A percentile compares a stretch with the other conserved stretches of the same genome.
phyloP scores from a whole-genome alignment of 2,888 invertebrate genomes.

The Agrochola lota region DNA sequence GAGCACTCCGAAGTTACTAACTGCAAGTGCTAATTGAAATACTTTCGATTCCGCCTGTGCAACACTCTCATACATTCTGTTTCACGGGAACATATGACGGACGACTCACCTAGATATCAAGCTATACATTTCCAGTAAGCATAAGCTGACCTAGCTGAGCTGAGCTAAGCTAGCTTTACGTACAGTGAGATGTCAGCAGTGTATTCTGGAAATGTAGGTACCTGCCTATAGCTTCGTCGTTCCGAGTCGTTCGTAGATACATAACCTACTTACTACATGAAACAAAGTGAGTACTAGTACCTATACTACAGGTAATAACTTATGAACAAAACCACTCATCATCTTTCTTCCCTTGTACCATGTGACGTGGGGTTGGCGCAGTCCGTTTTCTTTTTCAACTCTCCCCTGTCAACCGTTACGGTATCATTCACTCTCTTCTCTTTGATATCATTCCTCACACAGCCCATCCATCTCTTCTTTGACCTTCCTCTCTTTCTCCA shows the following conservation, averaged over 20 bases:
- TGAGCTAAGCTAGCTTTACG: neutral
- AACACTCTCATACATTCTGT: neutral
- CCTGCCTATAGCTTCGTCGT: neutral
- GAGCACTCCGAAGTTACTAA: constrained; percentile 3
- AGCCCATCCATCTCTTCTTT: too few species aligned
- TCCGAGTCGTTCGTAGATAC: neutral
- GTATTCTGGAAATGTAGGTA: neutral
- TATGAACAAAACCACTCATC: neutral
- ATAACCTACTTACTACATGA: too few species aligned
- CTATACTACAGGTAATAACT: neutral
- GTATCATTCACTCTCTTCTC: too few species aligned
- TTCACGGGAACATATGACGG: neutral
- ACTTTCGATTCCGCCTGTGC: constrained; percentile 6
- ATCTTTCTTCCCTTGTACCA: too few species aligned
- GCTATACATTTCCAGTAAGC: neutral
- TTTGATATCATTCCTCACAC: too few species aligned
- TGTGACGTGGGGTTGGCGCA: too few species aligned
- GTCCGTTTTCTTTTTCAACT: too few species aligned
- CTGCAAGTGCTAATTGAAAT: neutral
- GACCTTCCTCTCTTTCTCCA: too few species aligned
- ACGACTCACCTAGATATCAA: neutral
- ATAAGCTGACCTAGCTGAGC: neutral
- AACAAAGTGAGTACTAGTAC: neutral
- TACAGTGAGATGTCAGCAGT: neutral
- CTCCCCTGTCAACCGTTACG: too few species aligned